phyloP scores from a whole-genome alignment of 2,888 invertebrate genomes.

The Drosophila vallismaia region DNA sequence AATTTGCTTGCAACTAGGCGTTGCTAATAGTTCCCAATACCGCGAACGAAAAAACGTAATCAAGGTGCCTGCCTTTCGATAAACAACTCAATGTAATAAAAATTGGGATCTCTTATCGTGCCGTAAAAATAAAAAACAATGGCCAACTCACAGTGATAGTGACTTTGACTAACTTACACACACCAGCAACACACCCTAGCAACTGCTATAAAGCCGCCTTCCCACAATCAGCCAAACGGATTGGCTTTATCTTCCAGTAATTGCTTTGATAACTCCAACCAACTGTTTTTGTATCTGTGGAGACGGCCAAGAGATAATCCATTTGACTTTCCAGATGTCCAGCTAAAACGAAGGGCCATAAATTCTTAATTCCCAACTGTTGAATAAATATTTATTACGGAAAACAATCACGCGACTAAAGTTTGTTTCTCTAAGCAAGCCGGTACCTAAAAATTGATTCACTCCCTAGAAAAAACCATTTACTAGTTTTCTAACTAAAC shows the following conservation, averaged over 20 bases:
- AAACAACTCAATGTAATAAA: conserved; percentile 49
- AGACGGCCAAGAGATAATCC: conserved; percentile 24
- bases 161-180: conserved; percentile 31
- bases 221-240: conserved; percentile 16
- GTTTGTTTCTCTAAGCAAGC: too few relatives aligned
- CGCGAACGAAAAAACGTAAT: neutral
- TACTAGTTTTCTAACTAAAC: too few relatives aligned
- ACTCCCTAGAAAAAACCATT: too few relatives aligned
- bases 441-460: too few relatives aligned
- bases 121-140: conserved; percentile 29
- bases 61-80: conserved; percentile 9
- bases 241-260: conserved; percentile 33
- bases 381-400: too few relatives aligned
- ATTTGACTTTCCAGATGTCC: neutral
- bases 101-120: conserved; percentile 26
- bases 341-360: neutral
- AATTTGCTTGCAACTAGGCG: neutral
- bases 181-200: conserved; percentile 10
- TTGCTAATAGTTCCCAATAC: neutral
- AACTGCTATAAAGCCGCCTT: neutral
- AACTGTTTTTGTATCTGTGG: conserved; percentile 7
- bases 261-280: conserved; percentile 23
- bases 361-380: neutral
- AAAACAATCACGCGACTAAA: too few relatives aligned
- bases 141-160: conserved; percentile 34